phyloP scores from a whole-genome alignment of 2,888 invertebrate species.

The Lomographa bimaculata region DNA sequence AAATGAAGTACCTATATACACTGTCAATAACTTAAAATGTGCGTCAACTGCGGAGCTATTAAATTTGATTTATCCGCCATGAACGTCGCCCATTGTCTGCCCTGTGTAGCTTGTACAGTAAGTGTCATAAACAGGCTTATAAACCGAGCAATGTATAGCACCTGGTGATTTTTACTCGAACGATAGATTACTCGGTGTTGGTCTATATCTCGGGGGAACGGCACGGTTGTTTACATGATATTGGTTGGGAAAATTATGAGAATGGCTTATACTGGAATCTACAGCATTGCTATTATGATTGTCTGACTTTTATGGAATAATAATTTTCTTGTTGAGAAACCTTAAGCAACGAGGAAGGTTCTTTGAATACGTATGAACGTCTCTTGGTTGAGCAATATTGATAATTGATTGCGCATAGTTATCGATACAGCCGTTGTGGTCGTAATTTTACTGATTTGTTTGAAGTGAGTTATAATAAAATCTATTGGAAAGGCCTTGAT shows the following conservation, averaged over 20 bases:
- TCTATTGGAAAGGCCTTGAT: too few species aligned
- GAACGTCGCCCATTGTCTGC: constrained; percentile 60
- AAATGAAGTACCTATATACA: constrained; percentile 46
- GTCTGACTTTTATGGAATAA: constrained; percentile 14
- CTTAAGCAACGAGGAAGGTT: too few species aligned
- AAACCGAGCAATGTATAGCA: constrained; percentile 52
- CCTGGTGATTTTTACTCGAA: constrained; percentile 50
- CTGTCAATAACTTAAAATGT: constrained; percentile 62
- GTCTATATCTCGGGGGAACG: constrained; percentile 39
- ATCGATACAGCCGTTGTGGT: too few species aligned
- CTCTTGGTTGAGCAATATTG: too few species aligned
- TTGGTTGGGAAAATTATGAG: constrained; percentile 32
- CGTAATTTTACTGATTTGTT: too few species aligned
- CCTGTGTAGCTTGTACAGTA: constrained; percentile 46
- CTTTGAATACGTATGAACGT: too few species aligned
- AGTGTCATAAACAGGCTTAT: constrained; percentile 41
- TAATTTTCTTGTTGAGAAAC: constrained; percentile 1
- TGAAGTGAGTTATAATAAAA: too few species aligned
- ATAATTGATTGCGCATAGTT: too few species aligned
- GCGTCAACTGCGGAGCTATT: constrained; percentile 58
- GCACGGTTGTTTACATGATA: constrained; percentile 34
- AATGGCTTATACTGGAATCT: constrained; percentile 18
- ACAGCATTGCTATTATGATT: constrained; percentile 20
- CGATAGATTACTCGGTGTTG: constrained; percentile 50
- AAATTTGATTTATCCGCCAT: constrained; percentile 59